Evolutionary conservation across 2,797 vertebrate genomes (phyloP), one percentile per base, ranked within the genome.

Genomic region (Gymnothorax reevesii): DNA sequence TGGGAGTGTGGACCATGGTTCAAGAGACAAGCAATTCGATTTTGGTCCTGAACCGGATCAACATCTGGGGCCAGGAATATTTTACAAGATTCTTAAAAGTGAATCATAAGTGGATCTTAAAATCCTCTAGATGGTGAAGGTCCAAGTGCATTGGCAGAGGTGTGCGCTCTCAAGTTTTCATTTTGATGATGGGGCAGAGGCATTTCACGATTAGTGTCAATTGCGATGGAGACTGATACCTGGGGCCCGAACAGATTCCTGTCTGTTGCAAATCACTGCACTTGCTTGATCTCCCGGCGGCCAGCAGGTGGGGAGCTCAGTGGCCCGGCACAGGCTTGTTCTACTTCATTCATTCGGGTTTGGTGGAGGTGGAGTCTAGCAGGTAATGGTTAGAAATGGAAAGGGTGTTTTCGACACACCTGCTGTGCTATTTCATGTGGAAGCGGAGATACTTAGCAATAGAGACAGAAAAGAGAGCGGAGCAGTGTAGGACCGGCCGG

Each of bases 181-280:
- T 89, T 87, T 90, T 82, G 91, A 91, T 90, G 92, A 91, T 87
- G 91, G 90, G 91, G 90, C 90, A 88, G 92, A 92, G 92, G 91
- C 91, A 92, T 93, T 94, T 94, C 93, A 92, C 92, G 91, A 94
- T 94, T 94, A 93, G 92, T 94, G 94, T 95, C 93, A 94, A 92
- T 92, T 90, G 88, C 79, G 4, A 89, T 84, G 60, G 90, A 93
- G 94, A 95, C 92, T 92, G 93, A 95, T 95, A 92, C 92, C 64
- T 42, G 91, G 94, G 93, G 93, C 89, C 92, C 92, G 92, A 94
- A 92, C 90, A 91, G 90, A 92, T 94, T 93, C 93, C 94, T 94
- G 92, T 93, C 92, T 92, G 92, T 92, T 91, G 91, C 84, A 91
- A 90, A 86, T 86, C 86, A 87, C 86, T 87, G 91, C 87, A 92